Conservation (phyloP, 37 sponge, comb jelly and placozoan species). For the Diacarnus erythraeanus region DNA sequence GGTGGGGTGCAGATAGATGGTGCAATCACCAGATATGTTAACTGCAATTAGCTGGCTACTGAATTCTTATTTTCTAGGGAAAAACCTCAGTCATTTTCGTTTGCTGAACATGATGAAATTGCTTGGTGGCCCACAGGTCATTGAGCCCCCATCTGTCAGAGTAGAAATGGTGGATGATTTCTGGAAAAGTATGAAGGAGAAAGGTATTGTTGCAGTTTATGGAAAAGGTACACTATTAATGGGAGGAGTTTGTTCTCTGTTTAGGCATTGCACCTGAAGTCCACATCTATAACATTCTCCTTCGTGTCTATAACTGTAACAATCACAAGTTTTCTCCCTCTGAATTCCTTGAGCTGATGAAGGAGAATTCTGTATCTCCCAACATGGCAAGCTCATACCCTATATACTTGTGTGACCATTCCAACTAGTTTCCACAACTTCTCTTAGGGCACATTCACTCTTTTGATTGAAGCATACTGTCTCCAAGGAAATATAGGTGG, state of each 20-base stretch:
- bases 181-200: conserved; percentile 22
- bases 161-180: conserved; percentile 16
- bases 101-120: conserved; percentile 15
- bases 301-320: conserved; percentile 25
- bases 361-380: conserved; percentile 12
- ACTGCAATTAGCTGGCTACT: no score
- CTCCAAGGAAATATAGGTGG: conserved; percentile 33
- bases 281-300: conserved; percentile 33
- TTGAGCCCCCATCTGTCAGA: conserved; percentile 10
- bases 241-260: no score
- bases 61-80: no score
- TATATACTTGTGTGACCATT: not conserved
- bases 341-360: conserved; percentile 35
- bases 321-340: conserved; percentile 30
- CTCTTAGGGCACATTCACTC: conserved; percentile 21
- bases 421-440: not conserved
- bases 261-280: conserved; percentile 14
- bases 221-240: not conserved
- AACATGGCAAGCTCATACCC: conserved; percentile 34
- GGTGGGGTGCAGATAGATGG: no score
- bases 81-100: no score
- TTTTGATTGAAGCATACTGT: conserved; percentile 36
- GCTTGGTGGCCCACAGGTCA: conserved; percentile 10
- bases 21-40: no score
- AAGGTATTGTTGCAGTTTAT: conserved; percentile 10